A percentile compares a stretch with the other conserved stretches of the same genome.
These are phyloP conservation scores for Formica selysi DNA, from an alignment of 1,140 invertebrate species.

Conservation along the genomic window DNA sequence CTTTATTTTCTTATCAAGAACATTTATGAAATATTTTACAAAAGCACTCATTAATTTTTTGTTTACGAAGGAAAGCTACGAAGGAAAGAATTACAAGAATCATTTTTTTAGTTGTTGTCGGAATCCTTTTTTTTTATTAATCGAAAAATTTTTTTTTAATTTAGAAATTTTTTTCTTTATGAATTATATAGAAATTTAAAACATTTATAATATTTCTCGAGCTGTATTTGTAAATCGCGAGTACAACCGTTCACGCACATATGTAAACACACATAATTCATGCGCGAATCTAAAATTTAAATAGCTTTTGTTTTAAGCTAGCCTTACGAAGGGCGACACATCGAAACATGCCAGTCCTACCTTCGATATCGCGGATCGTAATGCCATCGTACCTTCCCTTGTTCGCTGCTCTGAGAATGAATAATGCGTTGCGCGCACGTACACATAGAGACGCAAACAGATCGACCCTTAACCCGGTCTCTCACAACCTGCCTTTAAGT, in stretches of 20 bases:
- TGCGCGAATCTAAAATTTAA: slow-evolving; percentile 63
- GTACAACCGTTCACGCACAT: neutral
- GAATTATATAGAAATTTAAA: too few relatives aligned
- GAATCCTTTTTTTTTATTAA: neutral
- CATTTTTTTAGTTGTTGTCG: neutral
- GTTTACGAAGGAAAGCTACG: neutral
- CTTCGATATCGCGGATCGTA: slow-evolving; percentile 31
- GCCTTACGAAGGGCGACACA: slow-evolving; percentile 35
- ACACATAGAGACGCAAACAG: slow-evolving; percentile 16
- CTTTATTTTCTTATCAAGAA: neutral
- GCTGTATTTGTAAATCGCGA: neutral
- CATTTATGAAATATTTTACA: neutral
- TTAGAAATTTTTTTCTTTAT: too few relatives aligned
- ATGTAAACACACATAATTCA: too few relatives aligned
- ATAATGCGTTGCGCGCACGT: slow-evolving; percentile 64
- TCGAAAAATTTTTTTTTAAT: neutral
- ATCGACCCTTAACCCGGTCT: slow-evolving; percentile 57
- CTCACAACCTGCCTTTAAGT: slow-evolving; percentile 26
- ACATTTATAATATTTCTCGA: too few relatives aligned
- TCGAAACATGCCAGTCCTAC: slow-evolving; percentile 48
- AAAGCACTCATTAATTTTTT: neutral
- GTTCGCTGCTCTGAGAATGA: slow-evolving; percentile 67
- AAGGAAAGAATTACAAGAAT: neutral
- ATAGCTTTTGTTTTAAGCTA: slow-evolving; percentile 47
- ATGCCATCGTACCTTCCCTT: slow-evolving; percentile 25